A percentile compares a stretch with the other conserved stretches of the same genome.
phyloP scores from a whole-genome alignment of 1,140 invertebrate species.

The Drosophila seguyi region DNA sequence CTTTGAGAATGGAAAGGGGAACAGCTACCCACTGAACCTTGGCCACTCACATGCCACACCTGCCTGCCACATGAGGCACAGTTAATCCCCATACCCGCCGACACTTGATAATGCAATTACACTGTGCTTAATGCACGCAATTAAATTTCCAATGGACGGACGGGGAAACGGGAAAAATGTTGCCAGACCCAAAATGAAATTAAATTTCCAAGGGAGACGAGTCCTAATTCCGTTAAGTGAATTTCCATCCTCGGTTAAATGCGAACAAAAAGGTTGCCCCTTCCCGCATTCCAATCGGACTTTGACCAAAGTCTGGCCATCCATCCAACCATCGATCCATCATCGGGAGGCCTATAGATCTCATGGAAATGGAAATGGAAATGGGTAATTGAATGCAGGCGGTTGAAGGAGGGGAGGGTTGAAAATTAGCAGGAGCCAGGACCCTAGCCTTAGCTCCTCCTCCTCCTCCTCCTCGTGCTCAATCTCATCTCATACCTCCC shows the following conservation, averaged over 20 bases:
- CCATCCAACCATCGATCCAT: conserved; percentile 44
- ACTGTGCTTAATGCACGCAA: conserved; percentile 68
- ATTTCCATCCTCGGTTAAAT: conserved; percentile 65
- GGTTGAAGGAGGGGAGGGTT: not conserved
- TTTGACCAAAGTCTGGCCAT: conserved; percentile 31
- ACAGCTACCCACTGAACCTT: not conserved
- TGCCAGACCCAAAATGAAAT: conserved; percentile 50
- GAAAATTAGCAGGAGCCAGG: conserved; percentile 50
- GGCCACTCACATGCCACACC: conserved; percentile 9
- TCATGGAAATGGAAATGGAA: conserved; percentile 26
- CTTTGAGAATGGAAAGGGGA: not conserved
- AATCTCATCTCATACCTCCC: not conserved
- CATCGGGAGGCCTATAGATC: conserved; percentile 27
- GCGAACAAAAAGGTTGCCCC: conserved; percentile 22
- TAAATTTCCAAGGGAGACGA: conserved; percentile 38
- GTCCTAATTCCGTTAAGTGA: conserved; percentile 69
- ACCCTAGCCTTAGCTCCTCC: not conserved
- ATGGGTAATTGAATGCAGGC: conserved; percentile 72
- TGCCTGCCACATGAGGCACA: conserved; percentile 20
- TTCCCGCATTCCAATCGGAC: not conserved
- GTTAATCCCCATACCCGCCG: conserved; percentile 29
- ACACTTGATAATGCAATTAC: conserved; percentile 72
- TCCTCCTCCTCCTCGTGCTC: not conserved
- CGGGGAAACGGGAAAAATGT: conserved; percentile 61
- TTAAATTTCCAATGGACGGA: conserved; percentile 70